Conservation (phyloP, 2,797 vertebrate species). For the Vireo griseus region DNA sequence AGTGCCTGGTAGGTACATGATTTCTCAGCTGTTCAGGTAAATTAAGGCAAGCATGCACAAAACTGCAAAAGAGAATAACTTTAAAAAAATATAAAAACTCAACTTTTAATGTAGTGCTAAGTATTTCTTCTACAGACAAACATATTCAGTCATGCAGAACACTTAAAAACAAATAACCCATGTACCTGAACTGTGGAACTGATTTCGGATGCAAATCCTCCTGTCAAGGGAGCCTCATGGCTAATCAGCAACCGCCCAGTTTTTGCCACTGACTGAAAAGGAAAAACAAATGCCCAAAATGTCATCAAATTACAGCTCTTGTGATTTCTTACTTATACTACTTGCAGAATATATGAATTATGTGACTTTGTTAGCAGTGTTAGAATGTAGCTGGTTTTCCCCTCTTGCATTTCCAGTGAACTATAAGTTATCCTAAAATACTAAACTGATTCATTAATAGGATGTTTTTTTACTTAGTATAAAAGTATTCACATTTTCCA, state of each 20-base stretch:
- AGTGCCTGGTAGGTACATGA: background rate
- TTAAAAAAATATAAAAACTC: background rate
- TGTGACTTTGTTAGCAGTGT: background rate
- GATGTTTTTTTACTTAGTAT: background rate
- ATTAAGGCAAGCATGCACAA: background rate
- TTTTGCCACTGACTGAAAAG: slow-evolving; percentile 90
- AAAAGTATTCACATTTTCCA: background rate
- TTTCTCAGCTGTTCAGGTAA: background rate
- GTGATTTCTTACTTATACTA: background rate
- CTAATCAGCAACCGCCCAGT: slow-evolving; percentile 93
- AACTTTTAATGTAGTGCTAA: background rate
- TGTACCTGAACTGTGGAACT: slow-evolving; percentile 93
- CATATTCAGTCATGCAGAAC: background rate
- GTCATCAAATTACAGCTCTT: background rate
- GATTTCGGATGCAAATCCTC: slow-evolving; percentile 96
- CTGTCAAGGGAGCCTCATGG: slow-evolving; percentile 94
- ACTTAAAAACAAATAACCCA: background rate
- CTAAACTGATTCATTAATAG: background rate
- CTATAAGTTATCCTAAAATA: background rate
- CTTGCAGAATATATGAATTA: background rate
- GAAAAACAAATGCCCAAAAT: background rate
- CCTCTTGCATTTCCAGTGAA: background rate
- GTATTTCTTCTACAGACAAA: background rate
- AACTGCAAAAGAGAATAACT: background rate
- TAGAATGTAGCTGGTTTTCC: background rate